These are phyloP conservation scores for Sminthurides bifidus DNA, from an alignment of 1,140 invertebrate genomes.

Conservation along the genomic window DNA sequence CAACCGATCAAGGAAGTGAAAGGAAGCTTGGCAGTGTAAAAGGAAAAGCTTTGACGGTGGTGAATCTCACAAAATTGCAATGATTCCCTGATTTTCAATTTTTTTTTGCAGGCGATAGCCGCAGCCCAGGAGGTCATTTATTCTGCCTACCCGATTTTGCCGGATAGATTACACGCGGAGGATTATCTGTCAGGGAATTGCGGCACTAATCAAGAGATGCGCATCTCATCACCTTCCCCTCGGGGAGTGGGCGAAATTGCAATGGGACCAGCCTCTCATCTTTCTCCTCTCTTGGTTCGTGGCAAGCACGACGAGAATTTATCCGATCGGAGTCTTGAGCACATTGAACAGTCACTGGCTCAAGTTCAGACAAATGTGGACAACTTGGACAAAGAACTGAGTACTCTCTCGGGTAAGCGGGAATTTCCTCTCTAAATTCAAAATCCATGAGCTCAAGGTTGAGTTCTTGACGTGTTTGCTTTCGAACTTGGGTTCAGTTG, in stretches of 20 bases:
- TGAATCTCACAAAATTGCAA: too few species aligned
- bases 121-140: neutral
- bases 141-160: neutral
- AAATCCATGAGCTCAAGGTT: neutral
- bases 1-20: too few species aligned
- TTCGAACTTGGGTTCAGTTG: too few species aligned
- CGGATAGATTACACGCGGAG: neutral
- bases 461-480: neutral
- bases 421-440: neutral
- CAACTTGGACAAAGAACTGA: constrained; percentile 1
- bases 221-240: neutral
- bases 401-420: neutral
- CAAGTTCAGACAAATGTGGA: constrained; percentile 1
- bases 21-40: too few species aligned
- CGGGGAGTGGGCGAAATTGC: neutral
- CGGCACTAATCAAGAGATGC: neutral
- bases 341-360: neutral
- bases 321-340: neutral
- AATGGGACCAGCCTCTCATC: neutral
- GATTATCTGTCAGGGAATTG: neutral
- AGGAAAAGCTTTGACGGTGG: too few species aligned
- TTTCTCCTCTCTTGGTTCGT: too few species aligned
- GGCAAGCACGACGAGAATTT: neutral
- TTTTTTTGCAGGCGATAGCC: neutral
- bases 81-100: too few species aligned